Base-by-base conservation (phyloP, 2,888 invertebrate species). In the Aspidiotus rigidus region DNA sequence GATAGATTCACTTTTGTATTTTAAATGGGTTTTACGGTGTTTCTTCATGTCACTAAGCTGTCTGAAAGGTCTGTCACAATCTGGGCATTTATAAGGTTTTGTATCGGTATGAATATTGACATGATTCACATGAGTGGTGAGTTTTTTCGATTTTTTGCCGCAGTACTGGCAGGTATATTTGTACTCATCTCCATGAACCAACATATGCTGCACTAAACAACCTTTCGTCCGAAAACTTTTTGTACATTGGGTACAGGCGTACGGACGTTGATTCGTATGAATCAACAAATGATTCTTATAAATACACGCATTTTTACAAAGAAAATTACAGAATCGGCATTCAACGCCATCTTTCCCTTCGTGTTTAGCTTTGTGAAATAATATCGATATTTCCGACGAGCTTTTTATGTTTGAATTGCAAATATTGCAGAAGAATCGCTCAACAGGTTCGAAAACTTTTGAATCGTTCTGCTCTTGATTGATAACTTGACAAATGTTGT, bases 31-130 rank as follows among this genome's bases (percentile, higher is more conserved):
- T 9, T 44, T 13, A 8, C 69, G 62, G 28, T 69, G 69, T 42
- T 69, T 69, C 49, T 69, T 69, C 69, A 69, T 69, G 16, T 69
- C 69, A 62, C 69, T 69, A 10, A 69, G 56, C 49, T 69, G 69
- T 5, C 69, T 39, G n/a, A 69, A 69, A 7, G 69, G 69, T 13
- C 69, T 53, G 17, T 53, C 62, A 44, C 69, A 69, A 17, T 69
- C 69, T 56, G 69, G 69, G 44, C 69, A 69, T 8, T 42, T 69
- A 44, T 69, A 69, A 16, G 69, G 69, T 15, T 62, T 62, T 8
- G 69, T 69, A 13, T 44, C 57, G 11, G 69, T 69, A 42, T 69
- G 69, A 17, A 69, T 69, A 15, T 69, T 69, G 28, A 69, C 69
- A 56, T 69, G 69, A 44, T 69, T 69, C 5, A 69, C 62, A 57